Conservation (phyloP, 2,113 vertebrate genomes). For the Setophaga coronata region DNA sequence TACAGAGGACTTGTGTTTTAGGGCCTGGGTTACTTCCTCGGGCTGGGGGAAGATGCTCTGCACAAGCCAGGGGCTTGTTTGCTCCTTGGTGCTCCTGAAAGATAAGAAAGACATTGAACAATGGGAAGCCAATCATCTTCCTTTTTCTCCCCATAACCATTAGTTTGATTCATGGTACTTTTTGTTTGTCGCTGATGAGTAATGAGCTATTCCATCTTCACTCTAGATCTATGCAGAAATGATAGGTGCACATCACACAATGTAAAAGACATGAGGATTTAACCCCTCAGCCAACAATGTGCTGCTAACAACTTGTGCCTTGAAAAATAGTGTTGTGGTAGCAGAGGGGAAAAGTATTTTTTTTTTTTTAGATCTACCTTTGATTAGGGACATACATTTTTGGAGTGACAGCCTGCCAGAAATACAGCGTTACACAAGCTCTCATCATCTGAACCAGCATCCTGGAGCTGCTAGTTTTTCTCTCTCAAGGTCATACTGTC, state of each 20-base stretch:
- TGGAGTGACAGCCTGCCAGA: neutral
- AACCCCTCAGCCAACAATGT: neutral
- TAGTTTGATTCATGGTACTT: conserved; percentile 45
- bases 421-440: conserved; percentile 23
- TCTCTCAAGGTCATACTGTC: conserved; percentile 14
- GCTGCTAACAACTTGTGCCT: neutral
- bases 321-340: neutral
- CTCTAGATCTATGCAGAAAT: neutral
- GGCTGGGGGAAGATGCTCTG: neutral
- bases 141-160: neutral
- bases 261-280: neutral
- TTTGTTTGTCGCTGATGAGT: conserved; percentile 1
- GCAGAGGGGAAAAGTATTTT: neutral
- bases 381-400: conserved; percentile 12
- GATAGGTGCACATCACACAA: neutral
- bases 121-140: neutral
- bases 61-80: neutral
- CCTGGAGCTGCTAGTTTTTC: neutral
- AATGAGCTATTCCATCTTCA: neutral
- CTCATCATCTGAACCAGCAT: conserved; percentile 17
- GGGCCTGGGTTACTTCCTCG: rapidly evolving
- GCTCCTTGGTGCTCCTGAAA: neutral
- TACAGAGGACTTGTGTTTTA: neutral
- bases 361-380: neutral
- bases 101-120: neutral